Base-by-base conservation (phyloP, 2,113 vertebrate species). In the Syngnathus floridae region DNA sequence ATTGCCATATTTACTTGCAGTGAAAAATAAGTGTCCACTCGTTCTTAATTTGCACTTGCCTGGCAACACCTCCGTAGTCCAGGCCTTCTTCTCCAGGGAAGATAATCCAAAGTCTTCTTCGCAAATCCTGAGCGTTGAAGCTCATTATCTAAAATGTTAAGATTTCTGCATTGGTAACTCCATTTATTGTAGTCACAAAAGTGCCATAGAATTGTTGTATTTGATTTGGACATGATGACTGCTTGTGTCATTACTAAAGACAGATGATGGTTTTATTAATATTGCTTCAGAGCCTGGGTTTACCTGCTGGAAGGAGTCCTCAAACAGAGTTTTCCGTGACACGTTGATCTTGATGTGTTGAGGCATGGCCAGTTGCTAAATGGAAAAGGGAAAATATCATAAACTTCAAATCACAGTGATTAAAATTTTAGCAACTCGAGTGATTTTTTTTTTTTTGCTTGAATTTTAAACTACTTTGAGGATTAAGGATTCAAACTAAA, bases 251-350 rank as follows among this genome's bases (percentile, higher is more conserved):
- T 22, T n/a, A 22, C 7, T 26, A 22, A 26, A 54, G 51, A 22
- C 2, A 22, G 22, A 54, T 22, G 26, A 54, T 16, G 10, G 5
- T 21, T 26, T 5, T 6, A 7, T 55, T 7, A 1, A 54, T 26
- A 54, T 26, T 14, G 16, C 4, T 31, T 35, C 26, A 51, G 48
- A n/a, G 19, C 19, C n/a, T 8, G 19, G 19, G 48, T 7, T 69
- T 88, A 99, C 96, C 93, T 99, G 97, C 76, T 97, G 95, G 89
- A 98, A 99, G 1, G 97, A 99, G 84, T 99, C 97, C 79, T 99
- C 97, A 69, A 98, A 99, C 69, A 98, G 83, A 0, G 94, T 98
- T 90, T 98, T 99, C 66, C 96, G 94, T 78, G 90, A 89, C 65
- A 97, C 95, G 3, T 91, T 94, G 76, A 98, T 99, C 89, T 99